Base-by-base conservation (phyloP, 1,140 invertebrate genomes). In the Drosophila prosaltans region DNA sequence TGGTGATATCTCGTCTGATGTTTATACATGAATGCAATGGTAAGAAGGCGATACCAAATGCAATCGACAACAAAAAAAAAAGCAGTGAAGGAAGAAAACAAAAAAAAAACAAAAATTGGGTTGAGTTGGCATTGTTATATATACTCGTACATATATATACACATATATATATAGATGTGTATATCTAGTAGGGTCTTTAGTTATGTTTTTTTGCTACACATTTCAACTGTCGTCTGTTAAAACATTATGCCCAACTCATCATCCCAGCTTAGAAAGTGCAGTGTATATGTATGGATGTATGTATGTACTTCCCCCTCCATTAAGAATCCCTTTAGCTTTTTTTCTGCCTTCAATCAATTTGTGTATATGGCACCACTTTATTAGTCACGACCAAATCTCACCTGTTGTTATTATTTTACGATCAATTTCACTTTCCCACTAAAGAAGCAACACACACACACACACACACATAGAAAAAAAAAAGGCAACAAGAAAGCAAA, bases 381-480 rank as follows among this genome's bases (percentile, higher is more conserved):
- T 28, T 26, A 61, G 40, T 40, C 55, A 58, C 10, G 6, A 61
- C 41, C 54, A 36, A 32, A 28, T 65, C 45, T 40, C 32, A 67
- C n/a, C 61, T 57, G 63, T 66, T 24, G 39, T 64, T 48, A 82
- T 84, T 74, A 78, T 71, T 74, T 48, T 48, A 67, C 72, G 72
- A 86, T 86, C 83, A 88, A 88, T 86, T 86, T 86, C 83, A 86
- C 83, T 86, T 86, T 86, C 83, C 88, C 80, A 78, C 68, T 69
- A 24, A 51, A 69, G 26, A 64, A 65, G 36, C 48, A 43, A 51
- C 51, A 48, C 59, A 62, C 60, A 57, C 58, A 59, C 67, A 69
- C 51, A 63, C 51, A 72, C 43, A 45, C 71, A 39, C 48, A 55
- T 8, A 26, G 63, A 51, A 21, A 63, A 65, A 51, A 68, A 36